Evolutionary conservation across 2,113 vertebrate species (phyloP), one percentile per base, ranked within the genome.

Genomic region (Calonectris borealis): DNA sequence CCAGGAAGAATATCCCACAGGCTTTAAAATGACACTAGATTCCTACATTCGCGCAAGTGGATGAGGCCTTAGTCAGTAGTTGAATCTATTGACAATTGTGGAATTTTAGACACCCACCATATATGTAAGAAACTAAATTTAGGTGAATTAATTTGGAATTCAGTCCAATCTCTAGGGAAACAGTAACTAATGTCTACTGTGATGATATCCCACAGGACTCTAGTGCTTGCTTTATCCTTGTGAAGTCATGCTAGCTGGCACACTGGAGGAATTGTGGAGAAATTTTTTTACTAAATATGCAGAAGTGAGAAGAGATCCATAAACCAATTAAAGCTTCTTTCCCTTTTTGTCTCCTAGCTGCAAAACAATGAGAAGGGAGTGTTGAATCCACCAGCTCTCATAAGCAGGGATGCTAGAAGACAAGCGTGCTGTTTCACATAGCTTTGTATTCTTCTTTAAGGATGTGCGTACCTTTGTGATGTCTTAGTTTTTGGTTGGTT

Each of bases 121-220:
- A 79, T 10, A 90, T n/a, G 13, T 25, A 60, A 76, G 42, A 93
- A 90, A n/a, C 52, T 95, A 88, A 86, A 96, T 88, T 49, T 85
- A 71, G 27, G 13, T 83, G 61, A 54, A 68, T 64, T 93, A 22
- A 46, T 38, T 58, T 88, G 79, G 17, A 96, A 64, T 11, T 79
- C 22, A 11, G 6, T 31, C 48, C 11, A 7, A 20, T 94, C 42
- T 64, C 52, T 90, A 87, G 60, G 57, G 52, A 90, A 95, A 85
- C 11, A 0, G 70, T 51, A 95, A 85, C 51, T 25, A 81, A 18
- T 69, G 10, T 78, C 58, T 92, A 19, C 40, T 90, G 52, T 46
- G 79, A 68, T 88, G 20, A 32, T 49, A 83, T 40, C 31, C n/a
- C 25, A 31, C 2, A 57, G 8, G 20, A 24, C 77, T 70, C 64